These are phyloP conservation scores for Enteromius anoplus DNA, from an alignment of 2,797 vertebrate species.

Conservation along the genomic window DNA sequence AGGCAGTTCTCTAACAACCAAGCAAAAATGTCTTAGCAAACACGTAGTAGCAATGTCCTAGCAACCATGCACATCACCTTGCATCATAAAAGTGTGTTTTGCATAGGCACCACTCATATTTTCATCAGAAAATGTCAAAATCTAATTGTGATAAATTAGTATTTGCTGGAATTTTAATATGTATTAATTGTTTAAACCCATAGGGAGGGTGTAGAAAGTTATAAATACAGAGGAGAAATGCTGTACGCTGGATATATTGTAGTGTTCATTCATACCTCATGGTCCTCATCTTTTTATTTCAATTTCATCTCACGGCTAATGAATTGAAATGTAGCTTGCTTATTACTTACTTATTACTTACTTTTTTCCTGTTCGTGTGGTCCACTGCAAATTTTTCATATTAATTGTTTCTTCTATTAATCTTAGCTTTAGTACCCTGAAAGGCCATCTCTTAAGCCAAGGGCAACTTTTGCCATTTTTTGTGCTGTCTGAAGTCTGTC, in stretches of 20 bases:
- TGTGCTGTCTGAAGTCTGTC: conserved; percentile 37
- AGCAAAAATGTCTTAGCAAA: background rate
- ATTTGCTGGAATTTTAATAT: background rate
- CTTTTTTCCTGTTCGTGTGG: background rate
- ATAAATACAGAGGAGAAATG: background rate
- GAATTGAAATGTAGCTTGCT: background rate
- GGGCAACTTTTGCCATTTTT: conserved; percentile 10
- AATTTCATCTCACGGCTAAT: background rate
- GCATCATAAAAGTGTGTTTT: background rate
- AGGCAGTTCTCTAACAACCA: background rate
- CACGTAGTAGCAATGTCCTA: background rate
- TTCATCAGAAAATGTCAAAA: background rate
- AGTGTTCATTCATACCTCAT: background rate
- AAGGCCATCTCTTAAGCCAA: conserved; percentile 10
- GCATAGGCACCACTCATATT: background rate
- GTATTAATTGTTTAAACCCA: too few relatives aligned
- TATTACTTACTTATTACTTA: background rate
- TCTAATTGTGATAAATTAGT: background rate
- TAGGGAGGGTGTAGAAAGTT: background rate
- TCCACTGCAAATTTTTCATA: conserved; percentile 1
- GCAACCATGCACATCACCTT: background rate
- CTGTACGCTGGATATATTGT: background rate
- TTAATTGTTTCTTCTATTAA: conserved; percentile 13
- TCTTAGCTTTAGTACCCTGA: background rate
- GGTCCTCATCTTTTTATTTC: background rate